Evolutionary conservation across 2,888 invertebrate genomes (phyloP).

Genomic region (Dexiosoma caninum): DNA sequence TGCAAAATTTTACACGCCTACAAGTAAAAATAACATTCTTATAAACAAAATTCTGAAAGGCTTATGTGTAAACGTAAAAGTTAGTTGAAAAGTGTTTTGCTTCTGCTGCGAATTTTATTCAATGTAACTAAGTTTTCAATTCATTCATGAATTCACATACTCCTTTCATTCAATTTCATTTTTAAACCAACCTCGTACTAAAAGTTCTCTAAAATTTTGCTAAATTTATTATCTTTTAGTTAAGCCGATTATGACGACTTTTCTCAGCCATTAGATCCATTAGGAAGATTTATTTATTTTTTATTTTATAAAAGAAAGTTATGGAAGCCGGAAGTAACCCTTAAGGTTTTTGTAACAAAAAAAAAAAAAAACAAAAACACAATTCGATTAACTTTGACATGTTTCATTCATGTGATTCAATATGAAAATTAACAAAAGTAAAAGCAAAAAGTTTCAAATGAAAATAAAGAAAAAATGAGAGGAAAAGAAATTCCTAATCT

Average conservation of each 20-base stretch:
- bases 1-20: no score
- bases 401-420: conserved; percentile 30
- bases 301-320: not conserved
- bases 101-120: no score
- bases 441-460: conserved; percentile 13
- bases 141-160: no score
- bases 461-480: not conserved
- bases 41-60: no score
- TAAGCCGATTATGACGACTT: conserved; percentile 24
- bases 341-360: not conserved
- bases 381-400: conserved; percentile 27
- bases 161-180: no score
- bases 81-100: no score
- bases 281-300: not conserved
- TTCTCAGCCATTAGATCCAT: conserved; percentile 4
- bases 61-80: no score
- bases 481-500: not conserved
- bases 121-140: no score
- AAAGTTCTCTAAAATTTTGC: not conserved
- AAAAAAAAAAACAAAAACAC: not conserved
- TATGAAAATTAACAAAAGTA: conserved; percentile 46
- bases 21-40: no score
- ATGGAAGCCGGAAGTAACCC: not conserved
- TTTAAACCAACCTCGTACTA: not conserved
- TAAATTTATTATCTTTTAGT: not conserved